Evolutionary conservation across 2,888 invertebrate species (phyloP), one percentile per base, ranked within the genome.

Genomic region (Pachydiplax longipennis): DNA sequence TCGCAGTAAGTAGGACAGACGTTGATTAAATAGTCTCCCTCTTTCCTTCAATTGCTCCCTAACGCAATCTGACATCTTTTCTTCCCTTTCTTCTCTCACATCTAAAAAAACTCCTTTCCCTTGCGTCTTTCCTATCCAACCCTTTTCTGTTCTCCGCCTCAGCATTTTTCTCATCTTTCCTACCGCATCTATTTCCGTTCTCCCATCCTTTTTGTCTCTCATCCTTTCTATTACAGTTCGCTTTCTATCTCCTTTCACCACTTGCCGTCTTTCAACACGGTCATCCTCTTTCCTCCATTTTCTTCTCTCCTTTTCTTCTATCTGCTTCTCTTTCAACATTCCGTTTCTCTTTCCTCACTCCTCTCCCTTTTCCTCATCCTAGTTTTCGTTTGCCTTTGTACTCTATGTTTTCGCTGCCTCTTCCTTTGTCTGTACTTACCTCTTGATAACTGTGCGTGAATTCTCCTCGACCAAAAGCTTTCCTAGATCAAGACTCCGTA

Each of bases 141-240:
- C 73, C 73, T 73, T 73, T 73, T 25, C 73, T 13, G 73, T 31
- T 31, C 13, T 73, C 25, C 31, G 25, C 13, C 13, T 73, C 25
- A 48, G 48, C 48, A 13, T 48, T 48, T 15, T 22, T 40, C 18
- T 44, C 44, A 22, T 40, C 44, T 22, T 31, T 58, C 31, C 40
- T 22, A 6, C 35, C 22, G 15, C 18, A 5, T 44, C 81, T 31
- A 35, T 61, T 37, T 37, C 13, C n/a, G n/a, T 61, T 58, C 35
- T 73, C 31, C 37, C 61, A 80, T 25, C 58, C 10, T 8, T 44
- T 90, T 73, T 90, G 37, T 53, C 73, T 91, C 90, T 90, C 91
- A 83, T 91, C 91, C 83, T 73, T 82, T 91, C 90, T 83, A 81
- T 83, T 90, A 80, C 44, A 91, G 53, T 80, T 87, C 25, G 90